A percentile compares a stretch with the other conserved stretches of the same genome.
Evolutionary conservation across 2,113 vertebrate species (phyloP).

Genomic region (Marcusenius ussheri): DNA sequence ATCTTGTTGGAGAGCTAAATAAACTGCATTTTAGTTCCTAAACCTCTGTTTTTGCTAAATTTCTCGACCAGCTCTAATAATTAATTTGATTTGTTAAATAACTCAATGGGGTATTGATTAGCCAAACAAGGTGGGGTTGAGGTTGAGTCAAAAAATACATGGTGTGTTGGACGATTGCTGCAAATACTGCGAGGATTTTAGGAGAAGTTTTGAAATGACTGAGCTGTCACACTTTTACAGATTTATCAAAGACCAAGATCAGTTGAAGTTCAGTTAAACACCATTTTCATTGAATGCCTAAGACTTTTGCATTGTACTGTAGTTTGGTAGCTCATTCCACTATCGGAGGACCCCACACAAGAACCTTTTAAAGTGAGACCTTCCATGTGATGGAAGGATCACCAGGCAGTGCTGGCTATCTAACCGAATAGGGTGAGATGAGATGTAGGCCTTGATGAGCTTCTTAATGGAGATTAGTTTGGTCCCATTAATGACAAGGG

Average conservation of each 20-base stretch:
- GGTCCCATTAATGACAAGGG: background rate
- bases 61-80: background rate
- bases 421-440: background rate
- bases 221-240: background rate
- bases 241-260: background rate
- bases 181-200: background rate
- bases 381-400: background rate
- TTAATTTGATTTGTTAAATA: background rate
- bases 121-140: background rate
- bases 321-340: background rate
- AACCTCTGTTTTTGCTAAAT: background rate
- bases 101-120: background rate
- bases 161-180: background rate
- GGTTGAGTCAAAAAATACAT: background rate
- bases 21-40: background rate
- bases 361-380: background rate
- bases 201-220: background rate
- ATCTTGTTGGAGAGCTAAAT: too few relatives aligned
- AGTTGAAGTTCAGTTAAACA: background rate
- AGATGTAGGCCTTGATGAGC: background rate
- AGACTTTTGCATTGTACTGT: background rate
- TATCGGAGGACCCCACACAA: background rate
- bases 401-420: background rate
- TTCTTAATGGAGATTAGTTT: background rate
- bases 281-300: background rate